Conservation (phyloP, 2,113 vertebrate species). For the Dasyornis broadbenti region DNA sequence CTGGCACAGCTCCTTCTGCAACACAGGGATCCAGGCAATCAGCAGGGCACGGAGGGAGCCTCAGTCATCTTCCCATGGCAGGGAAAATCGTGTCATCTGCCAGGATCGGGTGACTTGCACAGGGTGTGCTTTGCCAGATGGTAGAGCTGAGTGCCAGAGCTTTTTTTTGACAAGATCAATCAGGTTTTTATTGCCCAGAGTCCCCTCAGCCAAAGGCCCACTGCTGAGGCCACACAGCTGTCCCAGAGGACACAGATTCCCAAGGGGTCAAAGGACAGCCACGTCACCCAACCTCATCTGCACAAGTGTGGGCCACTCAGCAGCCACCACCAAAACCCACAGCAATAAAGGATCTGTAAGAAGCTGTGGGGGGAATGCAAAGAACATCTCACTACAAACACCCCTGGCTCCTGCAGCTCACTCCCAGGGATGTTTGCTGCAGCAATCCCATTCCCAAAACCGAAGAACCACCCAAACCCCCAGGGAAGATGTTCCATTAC, state of each 20-base stretch:
- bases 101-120: not conserved
- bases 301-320: not conserved
- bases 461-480: not conserved
- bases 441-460: not conserved
- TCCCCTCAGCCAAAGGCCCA: not conserved
- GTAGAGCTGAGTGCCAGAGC: not conserved
- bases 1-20: conserved; percentile 89
- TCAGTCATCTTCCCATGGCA: not conserved
- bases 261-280: not conserved
- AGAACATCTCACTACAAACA: not conserved
- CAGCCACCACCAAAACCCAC: not conserved
- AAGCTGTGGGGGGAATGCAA: not conserved
- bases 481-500: conserved; percentile 49
- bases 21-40: not conserved
- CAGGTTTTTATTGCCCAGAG: not conserved
- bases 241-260: not conserved
- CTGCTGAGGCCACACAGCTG: not conserved
- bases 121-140: not conserved
- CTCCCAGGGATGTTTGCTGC: not conserved
- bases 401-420: not conserved
- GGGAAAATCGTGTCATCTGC: not conserved
- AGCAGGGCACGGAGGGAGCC: not conserved
- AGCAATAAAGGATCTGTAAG: not conserved
- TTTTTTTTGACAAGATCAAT: not conserved
- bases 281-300: not conserved